Percentiles rank a stretch among this genome's conserved stretches.
phyloP scores from a whole-genome alignment of 2,888 invertebrate species.

The Cephus pulcher region DNA sequence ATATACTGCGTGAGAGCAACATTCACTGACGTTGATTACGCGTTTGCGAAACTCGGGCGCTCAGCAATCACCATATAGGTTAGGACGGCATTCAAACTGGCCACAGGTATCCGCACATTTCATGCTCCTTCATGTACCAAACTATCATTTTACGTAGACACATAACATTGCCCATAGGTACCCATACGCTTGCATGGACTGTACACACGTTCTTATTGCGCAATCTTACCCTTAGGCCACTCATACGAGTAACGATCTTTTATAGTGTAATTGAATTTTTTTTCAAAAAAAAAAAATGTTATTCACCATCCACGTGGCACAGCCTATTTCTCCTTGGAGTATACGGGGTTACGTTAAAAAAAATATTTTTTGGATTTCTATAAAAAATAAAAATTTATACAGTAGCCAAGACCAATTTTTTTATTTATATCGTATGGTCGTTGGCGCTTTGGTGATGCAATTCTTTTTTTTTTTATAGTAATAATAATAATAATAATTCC shows the following conservation, averaged over 20 bases:
- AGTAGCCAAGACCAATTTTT: too few relatives aligned
- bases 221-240: slow-evolving; percentile 16
- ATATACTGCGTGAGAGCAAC: background rate
- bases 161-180: background rate
- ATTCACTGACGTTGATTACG: slow-evolving; percentile 17
- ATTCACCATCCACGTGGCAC: too few relatives aligned
- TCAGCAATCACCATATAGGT: slow-evolving; percentile 18
- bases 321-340: too few relatives aligned
- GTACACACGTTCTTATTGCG: background rate
- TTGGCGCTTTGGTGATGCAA: too few relatives aligned
- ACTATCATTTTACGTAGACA: background rate
- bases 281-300: too few relatives aligned
- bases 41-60: slow-evolving; percentile 29
- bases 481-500: too few relatives aligned
- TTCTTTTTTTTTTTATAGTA: too few relatives aligned
- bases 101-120: background rate
- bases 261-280: too few relatives aligned
- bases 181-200: background rate
- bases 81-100: slow-evolving; percentile 1
- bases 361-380: too few relatives aligned
- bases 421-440: too few relatives aligned
- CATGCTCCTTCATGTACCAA: background rate
- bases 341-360: too few relatives aligned
- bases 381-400: too few relatives aligned
- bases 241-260: slow-evolving; percentile 2